Conservation (phyloP, 2,888 invertebrate genomes). For the Lithophane socia region DNA sequence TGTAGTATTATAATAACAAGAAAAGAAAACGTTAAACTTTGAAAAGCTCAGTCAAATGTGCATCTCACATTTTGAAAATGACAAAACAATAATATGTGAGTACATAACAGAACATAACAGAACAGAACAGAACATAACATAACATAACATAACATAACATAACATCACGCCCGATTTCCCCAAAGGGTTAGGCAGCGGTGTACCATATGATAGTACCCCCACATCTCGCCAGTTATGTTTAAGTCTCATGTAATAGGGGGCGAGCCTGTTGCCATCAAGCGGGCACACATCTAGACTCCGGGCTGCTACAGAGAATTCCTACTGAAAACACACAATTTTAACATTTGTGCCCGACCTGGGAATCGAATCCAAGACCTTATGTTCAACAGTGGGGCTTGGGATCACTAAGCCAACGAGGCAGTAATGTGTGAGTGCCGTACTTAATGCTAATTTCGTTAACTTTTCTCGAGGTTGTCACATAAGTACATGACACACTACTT, state of each 20-base stretch:
- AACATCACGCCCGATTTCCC: not conserved
- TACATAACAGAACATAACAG: too few species aligned
- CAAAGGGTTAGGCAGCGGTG: not conserved
- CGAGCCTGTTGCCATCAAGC: too few species aligned
- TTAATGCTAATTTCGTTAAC: conserved; percentile 32
- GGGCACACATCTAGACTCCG: not conserved
- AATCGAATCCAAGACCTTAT: not conserved
- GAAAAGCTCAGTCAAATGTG: not conserved
- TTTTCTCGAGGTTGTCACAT: conserved; percentile 31
- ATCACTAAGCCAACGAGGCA: not conserved
- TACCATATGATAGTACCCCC: not conserved
- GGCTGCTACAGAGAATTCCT: not conserved
- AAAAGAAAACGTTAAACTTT: too few species aligned
- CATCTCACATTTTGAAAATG: not conserved
- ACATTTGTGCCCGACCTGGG: not conserved
- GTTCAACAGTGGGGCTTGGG: too few species aligned
- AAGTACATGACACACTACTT: conserved; percentile 18
- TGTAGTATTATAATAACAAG: too few species aligned
- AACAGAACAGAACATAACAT: too few species aligned
- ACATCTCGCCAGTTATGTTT: not conserved
- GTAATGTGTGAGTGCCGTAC: not conserved
- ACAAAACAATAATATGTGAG: not conserved
- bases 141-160: too few species aligned
- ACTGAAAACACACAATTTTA: not conserved
- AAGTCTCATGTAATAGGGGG: not conserved